Evolutionary conservation across 2,113 vertebrate genomes (phyloP), one percentile per base, ranked within the genome.

Genomic region (Rhizomys pruinosus): DNA sequence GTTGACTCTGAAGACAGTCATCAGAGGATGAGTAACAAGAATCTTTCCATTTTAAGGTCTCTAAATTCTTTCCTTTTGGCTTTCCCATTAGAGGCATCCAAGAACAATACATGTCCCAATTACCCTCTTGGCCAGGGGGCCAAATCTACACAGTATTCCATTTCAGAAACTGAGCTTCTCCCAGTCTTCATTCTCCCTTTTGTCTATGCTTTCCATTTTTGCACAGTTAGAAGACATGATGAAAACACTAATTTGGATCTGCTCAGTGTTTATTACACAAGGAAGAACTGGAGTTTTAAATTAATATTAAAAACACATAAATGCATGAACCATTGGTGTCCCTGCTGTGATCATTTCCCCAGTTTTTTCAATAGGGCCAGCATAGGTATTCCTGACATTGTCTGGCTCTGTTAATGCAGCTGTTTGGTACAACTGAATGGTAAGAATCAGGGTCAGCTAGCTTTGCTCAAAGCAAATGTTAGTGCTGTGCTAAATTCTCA

Each of bases 1-100:
- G 86, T 96, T 96, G 95, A 97, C 59, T 94, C 92, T 90, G 80
- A 97, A 96, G 95, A 96, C 77, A 92, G 64, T 84, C 92, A 92
- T 85, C 82, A 88, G 92, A 96, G 69, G 86, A 76, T 96, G 85
- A 95, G 86, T 91, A 89, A 93, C 82, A 94, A 57, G 82, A 90
- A 64, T 87, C 92, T 95, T 96, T 95, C 88, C 88, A 96, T 76
- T 89, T 93, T 69, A 95, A 95, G 82, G 92, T 78, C 77, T 94
- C 85, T 44, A 71, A 93, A 97, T 97, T 96, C 96, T 95, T 96
- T 95, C 94, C 88, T 90, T 93, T 78, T 68, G 66, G 90, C 76
- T 71, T 97, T 93, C 73, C 55, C 68, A 86, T 79, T 32, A 25
- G 52, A 93, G 55, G 44, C 39, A 64, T 96, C 96, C 96, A 96